Conservation (phyloP, 2,113 vertebrate species). For the Falco punctatus region DNA sequence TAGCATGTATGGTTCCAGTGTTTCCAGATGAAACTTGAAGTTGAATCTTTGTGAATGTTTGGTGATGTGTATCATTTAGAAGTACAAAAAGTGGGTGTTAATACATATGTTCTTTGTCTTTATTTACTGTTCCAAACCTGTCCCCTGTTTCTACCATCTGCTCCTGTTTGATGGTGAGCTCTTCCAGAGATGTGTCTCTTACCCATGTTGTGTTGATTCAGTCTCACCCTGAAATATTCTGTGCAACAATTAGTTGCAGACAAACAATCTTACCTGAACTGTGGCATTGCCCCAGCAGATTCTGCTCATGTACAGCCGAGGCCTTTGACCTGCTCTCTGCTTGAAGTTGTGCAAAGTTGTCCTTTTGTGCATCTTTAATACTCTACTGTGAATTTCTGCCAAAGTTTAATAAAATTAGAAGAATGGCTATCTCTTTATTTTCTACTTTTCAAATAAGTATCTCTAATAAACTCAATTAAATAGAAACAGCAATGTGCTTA, state of each 20-base stretch:
- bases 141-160: accelerated
- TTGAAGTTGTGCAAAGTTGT: not conserved
- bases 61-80: not conserved
- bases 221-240: not conserved
- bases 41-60: not conserved
- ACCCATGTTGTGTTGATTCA: not conserved
- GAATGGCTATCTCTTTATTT: not conserved
- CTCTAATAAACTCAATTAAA: not conserved
- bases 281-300: not conserved
- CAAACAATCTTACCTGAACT: not conserved
- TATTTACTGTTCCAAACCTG: not conserved
- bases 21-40: not conserved
- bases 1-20: not conserved
- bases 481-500: not conserved
- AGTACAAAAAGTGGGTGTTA: not conserved
- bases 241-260: not conserved
- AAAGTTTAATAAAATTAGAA: not conserved
- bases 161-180: not conserved
- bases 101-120: not conserved
- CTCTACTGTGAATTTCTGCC: not conserved
- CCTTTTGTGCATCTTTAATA: not conserved
- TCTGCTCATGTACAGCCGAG: not conserved
- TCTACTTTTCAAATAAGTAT: not conserved
- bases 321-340: not conserved
- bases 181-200: not conserved